Evolutionary conservation across 92 coral and sea anemone species (phyloP).

Genomic region (Phenganax marumi): DNA sequence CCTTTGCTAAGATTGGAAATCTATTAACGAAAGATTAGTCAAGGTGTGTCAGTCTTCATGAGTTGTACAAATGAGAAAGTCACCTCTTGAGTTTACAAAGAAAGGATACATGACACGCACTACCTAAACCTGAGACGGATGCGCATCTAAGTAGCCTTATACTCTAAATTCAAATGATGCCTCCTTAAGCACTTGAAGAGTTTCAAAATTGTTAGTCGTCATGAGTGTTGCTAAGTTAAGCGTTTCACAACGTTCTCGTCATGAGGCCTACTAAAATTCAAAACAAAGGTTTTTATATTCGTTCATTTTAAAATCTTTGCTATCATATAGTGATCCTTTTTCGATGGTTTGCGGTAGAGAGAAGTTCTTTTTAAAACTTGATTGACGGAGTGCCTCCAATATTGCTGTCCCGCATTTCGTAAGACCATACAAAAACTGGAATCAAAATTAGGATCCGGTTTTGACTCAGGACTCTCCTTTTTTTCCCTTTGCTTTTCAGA

Average conservation of each 20-base stretch:
- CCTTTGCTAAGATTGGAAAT: slow-evolving; percentile 62
- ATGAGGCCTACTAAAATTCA: no score
- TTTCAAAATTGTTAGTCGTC: background rate
- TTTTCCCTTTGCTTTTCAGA: no score
- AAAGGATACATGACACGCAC: no score
- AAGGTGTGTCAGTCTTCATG: background rate
- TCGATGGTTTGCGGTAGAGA: no score
- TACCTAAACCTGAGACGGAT: background rate
- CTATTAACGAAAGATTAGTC: slow-evolving; percentile 12
- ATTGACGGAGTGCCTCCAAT: background rate
- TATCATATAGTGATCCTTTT: no score
- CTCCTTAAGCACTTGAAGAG: background rate
- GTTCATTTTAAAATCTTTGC: no score
- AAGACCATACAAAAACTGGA: no score
- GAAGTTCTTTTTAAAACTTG: background rate
- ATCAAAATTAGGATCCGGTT: no score
- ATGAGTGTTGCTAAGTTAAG: background rate
- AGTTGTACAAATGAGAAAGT: background rate
- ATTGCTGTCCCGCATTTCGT: no score
- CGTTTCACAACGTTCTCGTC: background rate
- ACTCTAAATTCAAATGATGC: background rate
- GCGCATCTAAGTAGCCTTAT: background rate
- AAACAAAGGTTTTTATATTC: no score
- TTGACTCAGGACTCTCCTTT: no score
- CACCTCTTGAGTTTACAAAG: background rate